Evolutionary conservation across 2,888 invertebrate genomes (phyloP).

Genomic region (Athalia cordata): DNA sequence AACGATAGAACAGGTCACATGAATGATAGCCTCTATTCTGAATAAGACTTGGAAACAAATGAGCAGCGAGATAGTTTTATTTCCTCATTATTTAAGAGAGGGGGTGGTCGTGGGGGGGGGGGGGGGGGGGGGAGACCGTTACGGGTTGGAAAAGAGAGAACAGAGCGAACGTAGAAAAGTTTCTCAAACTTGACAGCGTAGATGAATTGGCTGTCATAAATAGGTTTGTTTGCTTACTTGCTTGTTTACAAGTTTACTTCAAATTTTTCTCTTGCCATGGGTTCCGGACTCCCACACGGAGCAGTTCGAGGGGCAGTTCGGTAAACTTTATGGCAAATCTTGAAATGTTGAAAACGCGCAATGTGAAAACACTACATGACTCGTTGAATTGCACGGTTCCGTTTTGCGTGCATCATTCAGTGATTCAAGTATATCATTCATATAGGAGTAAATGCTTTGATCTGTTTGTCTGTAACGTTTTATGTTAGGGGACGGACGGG

Average conservation of each 20-base stretch:
- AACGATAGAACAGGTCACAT: conserved; percentile 18
- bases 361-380: background rate
- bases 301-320: no score
- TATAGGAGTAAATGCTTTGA: no score
- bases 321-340: background rate
- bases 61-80: conserved; percentile 55
- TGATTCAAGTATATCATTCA: no score
- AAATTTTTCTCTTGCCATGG: conserved; percentile 47
- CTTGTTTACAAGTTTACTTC: conserved; percentile 49
- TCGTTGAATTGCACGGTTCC: background rate
- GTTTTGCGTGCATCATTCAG: background rate
- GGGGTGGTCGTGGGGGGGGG: conserved; percentile 44
- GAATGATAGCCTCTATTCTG: conserved; percentile 53
- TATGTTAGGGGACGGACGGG: no score
- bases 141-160: conserved; percentile 21
- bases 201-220: conserved; percentile 70
- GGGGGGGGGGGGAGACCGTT: background rate
- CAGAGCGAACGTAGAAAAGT: conserved; percentile 47
- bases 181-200: conserved; percentile 54
- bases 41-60: conserved; percentile 37
- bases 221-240: conserved; percentile 58
- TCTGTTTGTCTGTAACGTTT: no score
- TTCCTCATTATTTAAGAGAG: conserved; percentile 65
- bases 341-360: background rate
- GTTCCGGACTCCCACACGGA: background rate